These are phyloP conservation scores for Epinotia nisella DNA, from an alignment of 2,888 invertebrate genomes.

Conservation along the genomic window DNA sequence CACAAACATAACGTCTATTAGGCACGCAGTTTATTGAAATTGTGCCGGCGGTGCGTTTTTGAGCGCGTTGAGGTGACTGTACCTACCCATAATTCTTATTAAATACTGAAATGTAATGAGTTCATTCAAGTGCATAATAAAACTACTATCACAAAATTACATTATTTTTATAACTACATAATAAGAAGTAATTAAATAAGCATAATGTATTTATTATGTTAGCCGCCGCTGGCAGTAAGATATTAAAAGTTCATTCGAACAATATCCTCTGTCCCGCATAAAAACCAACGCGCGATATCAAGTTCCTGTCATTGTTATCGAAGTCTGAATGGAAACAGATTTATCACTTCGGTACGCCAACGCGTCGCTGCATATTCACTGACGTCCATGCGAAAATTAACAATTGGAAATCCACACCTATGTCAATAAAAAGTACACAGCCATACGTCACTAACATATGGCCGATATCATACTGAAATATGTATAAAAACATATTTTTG, in stretches of 20 bases:
- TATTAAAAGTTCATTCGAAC: constrained; percentile 36
- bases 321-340: constrained; percentile 38
- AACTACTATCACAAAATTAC: constrained; percentile 3
- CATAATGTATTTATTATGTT: constrained; percentile 28
- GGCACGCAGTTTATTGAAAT: too few species aligned
- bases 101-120: constrained; percentile 1
- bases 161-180: constrained; percentile 15
- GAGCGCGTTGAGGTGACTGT: not conserved
- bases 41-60: not conserved
- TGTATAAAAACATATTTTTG: constrained; percentile 3
- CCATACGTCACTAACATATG: constrained; percentile 27
- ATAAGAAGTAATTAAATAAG: constrained; percentile 21
- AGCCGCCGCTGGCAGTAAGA: constrained; percentile 17
- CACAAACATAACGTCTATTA: too few species aligned
- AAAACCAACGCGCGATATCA: constrained; percentile 38
- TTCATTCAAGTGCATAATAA: not conserved
- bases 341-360: constrained; percentile 23
- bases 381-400: constrained; percentile 39
- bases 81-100: not conserved
- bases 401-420: constrained; percentile 39
- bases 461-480: constrained; percentile 9
- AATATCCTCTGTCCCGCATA: constrained; percentile 35
- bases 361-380: constrained; percentile 36
- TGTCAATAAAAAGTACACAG: constrained; percentile 33
- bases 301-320: constrained; percentile 45